Conservation (phyloP, 2,797 vertebrate genomes). For the Toxotes lorentzi region DNA sequence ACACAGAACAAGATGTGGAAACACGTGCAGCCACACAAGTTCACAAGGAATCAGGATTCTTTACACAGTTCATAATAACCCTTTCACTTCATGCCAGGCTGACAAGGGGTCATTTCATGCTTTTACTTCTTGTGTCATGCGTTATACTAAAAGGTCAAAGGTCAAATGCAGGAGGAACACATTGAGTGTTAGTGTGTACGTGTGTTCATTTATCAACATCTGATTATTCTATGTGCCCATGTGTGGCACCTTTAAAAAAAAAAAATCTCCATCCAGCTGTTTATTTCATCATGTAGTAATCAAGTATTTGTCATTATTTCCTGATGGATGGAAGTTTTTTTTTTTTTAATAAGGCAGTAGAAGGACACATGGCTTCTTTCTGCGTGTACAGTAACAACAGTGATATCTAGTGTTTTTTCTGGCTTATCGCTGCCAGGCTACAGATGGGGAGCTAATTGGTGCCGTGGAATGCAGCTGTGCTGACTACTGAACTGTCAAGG, state of each 20-base stretch:
- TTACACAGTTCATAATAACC: background rate
- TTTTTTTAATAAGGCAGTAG: slow-evolving; percentile 30
- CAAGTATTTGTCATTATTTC: background rate
- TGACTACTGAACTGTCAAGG: slow-evolving; percentile 75
- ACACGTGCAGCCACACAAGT: slow-evolving; percentile 29
- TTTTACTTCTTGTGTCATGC: background rate
- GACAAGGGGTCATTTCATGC: background rate
- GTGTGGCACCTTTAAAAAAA: background rate
- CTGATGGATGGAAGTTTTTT: slow-evolving; percentile 15
- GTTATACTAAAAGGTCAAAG: slow-evolving; percentile 27
- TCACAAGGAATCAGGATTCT: background rate
- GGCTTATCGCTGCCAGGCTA: slow-evolving; percentile 59
- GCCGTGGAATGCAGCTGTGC: slow-evolving; percentile 79
- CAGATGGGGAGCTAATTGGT: slow-evolving; percentile 85
- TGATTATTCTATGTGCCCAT: background rate
- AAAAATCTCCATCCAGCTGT: background rate
- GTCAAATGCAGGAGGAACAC: slow-evolving; percentile 4
- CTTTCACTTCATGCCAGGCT: slow-evolving; percentile 2
- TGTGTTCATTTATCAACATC: background rate
- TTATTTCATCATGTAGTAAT: background rate
- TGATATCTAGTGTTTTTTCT: slow-evolving; percentile 29
- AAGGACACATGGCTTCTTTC: slow-evolving; percentile 36
- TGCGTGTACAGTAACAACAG: slow-evolving; percentile 56
- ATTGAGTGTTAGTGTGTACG: background rate
- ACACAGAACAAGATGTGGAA: background rate